phyloP scores from a whole-genome alignment of 1,140 invertebrate genomes.

The Drosophila miranda region DNA sequence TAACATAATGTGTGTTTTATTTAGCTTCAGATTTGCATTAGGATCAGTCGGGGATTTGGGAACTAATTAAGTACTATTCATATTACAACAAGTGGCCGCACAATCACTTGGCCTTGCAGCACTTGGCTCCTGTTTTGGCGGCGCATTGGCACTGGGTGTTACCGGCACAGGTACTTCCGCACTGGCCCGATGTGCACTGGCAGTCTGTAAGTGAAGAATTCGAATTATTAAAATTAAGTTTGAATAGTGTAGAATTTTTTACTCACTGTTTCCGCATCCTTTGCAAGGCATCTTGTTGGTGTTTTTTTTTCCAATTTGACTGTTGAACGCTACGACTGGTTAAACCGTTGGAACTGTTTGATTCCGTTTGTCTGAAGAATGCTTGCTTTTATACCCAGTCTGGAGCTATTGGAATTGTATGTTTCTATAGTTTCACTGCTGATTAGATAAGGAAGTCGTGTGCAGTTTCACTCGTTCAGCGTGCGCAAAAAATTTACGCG shows the following conservation, averaged over 20 bases:
- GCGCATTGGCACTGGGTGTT: slow-evolving; percentile 60
- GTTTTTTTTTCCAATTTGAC: neutral
- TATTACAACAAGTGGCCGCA: neutral
- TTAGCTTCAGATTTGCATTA: neutral
- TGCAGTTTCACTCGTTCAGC: slow-evolving; percentile 41
- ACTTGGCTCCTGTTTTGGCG: slow-evolving; percentile 44
- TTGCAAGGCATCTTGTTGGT: slow-evolving; percentile 65
- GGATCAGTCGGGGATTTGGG: slow-evolving; percentile 18
- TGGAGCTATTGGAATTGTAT: neutral
- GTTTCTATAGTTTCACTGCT: neutral
- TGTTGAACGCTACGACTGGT: neutral
- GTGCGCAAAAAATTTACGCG: slow-evolving; percentile 45
- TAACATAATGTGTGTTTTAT: slow-evolving; percentile 20
- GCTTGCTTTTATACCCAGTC: slow-evolving; percentile 38
- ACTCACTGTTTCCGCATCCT: slow-evolving; percentile 72
- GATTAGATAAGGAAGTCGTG: slow-evolving; percentile 63
- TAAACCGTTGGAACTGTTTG: slow-evolving; percentile 18
- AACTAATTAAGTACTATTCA: slow-evolving; percentile 2
- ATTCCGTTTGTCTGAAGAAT: neutral
- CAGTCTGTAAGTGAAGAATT: slow-evolving; percentile 39
- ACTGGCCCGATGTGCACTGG: slow-evolving; percentile 65
- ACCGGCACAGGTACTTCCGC: slow-evolving; percentile 58
- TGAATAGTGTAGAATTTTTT: neutral
- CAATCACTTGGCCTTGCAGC: slow-evolving; percentile 60
- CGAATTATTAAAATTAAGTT: slow-evolving; percentile 4